Conservation (phyloP, 1,140 invertebrate genomes). For the Piezodorus guildinii region DNA sequence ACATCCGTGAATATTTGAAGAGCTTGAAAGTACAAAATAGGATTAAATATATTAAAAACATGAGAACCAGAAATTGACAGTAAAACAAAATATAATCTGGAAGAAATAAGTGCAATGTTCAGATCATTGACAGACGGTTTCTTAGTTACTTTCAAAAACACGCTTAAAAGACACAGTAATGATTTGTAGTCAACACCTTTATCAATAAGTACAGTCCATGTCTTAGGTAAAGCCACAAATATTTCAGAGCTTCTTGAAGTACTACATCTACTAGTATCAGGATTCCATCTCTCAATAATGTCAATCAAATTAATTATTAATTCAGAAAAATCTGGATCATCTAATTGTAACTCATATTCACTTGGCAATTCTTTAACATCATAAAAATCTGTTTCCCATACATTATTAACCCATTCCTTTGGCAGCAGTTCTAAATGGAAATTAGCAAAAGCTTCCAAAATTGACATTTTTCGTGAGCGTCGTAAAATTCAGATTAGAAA, state of each 20-base stretch:
- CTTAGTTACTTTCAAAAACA: slow-evolving; percentile 36
- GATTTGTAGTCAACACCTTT: slow-evolving; percentile 36
- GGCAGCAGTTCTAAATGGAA: slow-evolving; percentile 35
- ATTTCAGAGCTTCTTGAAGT: slow-evolving; percentile 10
- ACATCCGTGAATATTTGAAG: slow-evolving; percentile 39
- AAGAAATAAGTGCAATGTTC: slow-evolving; percentile 35
- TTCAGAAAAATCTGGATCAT: slow-evolving; percentile 33
- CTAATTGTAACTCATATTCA: slow-evolving; percentile 36
- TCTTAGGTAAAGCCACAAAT: slow-evolving; percentile 30
- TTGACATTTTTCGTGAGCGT: slow-evolving; percentile 30
- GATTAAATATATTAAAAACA: slow-evolving; percentile 45
- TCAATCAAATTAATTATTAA: slow-evolving; percentile 32
- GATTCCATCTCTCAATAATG: slow-evolving; percentile 32
- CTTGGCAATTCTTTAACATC: slow-evolving; percentile 36
- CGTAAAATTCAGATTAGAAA: not conserved
- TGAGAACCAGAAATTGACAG: slow-evolving; percentile 42
- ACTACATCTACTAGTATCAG: slow-evolving; percentile 3
- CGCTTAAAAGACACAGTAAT: slow-evolving; percentile 40
- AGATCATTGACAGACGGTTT: slow-evolving; percentile 29
- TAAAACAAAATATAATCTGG: slow-evolving; percentile 39
- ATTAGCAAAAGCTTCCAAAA: slow-evolving; percentile 32
- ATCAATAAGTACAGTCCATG: slow-evolving; percentile 42
- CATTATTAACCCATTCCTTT: slow-evolving; percentile 37
- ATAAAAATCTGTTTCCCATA: slow-evolving; percentile 40
- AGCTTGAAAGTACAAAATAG: slow-evolving; percentile 40